phyloP scores from a whole-genome alignment of 2,113 vertebrate species.

The Pteruthius melanotis region DNA sequence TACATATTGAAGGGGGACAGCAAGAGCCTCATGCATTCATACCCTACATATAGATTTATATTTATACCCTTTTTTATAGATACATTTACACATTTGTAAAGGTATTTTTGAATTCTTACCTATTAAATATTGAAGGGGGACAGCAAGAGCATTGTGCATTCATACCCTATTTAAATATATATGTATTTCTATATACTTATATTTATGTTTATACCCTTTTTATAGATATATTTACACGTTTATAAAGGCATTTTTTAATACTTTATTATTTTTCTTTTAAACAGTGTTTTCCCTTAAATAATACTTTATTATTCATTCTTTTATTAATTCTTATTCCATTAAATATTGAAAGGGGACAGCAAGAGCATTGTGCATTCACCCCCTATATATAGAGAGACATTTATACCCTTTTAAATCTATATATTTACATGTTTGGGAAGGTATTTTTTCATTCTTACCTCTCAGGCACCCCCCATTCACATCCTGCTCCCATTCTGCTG shows the following conservation, averaged over 20 bases:
- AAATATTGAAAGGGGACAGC: neutral
- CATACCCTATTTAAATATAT: no score
- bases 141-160: neutral
- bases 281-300: no score
- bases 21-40: neutral
- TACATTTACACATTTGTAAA: neutral
- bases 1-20: neutral
- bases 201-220: neutral
- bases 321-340: neutral
- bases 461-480: neutral
- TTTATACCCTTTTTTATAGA: neutral
- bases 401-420: neutral
- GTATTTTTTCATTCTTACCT: neutral
- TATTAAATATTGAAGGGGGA: neutral
- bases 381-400: no score
- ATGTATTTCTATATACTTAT: neutral
- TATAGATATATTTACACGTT: no score
- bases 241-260: no score
- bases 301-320: no score
- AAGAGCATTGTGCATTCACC: neutral
- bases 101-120: neutral
- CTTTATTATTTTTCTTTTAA: no score
- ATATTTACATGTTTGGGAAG: neutral
- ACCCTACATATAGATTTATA: neutral
- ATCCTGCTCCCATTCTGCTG: neutral